Percentiles rank a stretch among this genome's conserved stretches.
Evolutionary conservation across 2,113 vertebrate genomes (phyloP).

Genomic region (Perognathus longimembris): DNA sequence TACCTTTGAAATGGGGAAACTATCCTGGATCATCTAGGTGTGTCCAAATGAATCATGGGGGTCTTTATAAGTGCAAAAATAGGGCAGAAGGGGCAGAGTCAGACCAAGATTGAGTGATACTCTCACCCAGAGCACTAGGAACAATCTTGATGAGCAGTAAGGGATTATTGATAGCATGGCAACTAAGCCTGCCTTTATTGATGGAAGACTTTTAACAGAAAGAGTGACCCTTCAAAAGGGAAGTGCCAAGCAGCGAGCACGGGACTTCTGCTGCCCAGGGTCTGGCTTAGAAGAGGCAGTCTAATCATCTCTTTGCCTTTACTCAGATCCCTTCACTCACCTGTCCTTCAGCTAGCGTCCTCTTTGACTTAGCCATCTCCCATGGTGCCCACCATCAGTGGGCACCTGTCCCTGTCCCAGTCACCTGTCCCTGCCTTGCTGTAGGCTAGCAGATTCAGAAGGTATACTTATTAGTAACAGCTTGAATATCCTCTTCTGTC

Average conservation of each 20-base stretch:
- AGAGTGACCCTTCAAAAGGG: not conserved
- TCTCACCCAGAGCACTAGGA: not conserved
- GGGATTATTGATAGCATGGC: not conserved
- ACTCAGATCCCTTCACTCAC: not conserved
- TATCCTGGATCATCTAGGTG: not conserved
- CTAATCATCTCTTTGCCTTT: conserved; percentile 14
- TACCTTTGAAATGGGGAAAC: not conserved
- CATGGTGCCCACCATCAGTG: not conserved
- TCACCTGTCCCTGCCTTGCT: not conserved
- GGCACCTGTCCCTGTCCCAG: not conserved
- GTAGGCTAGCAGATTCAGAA: not conserved
- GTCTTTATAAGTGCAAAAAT: not conserved
- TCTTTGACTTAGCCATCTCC: conserved; percentile 7
- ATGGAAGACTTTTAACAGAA: conserved; percentile 29
- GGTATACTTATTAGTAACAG: not conserved
- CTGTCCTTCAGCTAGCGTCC: not conserved
- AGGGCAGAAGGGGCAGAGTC: not conserved
- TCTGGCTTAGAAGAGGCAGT: not conserved
- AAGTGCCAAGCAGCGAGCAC: not conserved
- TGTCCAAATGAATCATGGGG: not conserved
- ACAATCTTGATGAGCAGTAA: not conserved
- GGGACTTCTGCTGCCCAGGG: not conserved
- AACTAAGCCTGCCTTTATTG: not conserved
- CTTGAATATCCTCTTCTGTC: not conserved
- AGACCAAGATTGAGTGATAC: not conserved